These are phyloP conservation scores for Alauda arvensis DNA, from an alignment of 2,797 vertebrate species.

Conservation along the genomic window DNA sequence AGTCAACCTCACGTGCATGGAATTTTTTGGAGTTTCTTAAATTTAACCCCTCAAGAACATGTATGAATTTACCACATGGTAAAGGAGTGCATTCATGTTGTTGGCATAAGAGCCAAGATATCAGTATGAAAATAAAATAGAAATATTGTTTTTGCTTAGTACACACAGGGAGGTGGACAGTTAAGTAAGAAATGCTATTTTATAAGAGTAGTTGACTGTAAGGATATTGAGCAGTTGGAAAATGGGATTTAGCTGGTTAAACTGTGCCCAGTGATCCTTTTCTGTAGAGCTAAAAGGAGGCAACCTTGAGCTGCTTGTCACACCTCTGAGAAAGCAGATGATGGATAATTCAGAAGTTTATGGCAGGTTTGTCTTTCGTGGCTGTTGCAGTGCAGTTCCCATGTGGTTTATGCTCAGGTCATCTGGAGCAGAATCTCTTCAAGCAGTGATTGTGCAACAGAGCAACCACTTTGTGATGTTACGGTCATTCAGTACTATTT, in stretches of 20 bases:
- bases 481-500: background rate
- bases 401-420: background rate
- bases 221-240: background rate
- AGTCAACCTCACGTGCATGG: background rate
- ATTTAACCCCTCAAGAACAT: background rate
- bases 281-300: background rate
- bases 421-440: background rate
- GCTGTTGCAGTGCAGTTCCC: background rate
- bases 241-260: background rate
- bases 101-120: background rate
- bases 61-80: background rate
- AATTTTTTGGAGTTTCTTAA: background rate
- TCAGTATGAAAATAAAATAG: background rate
- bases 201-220: background rate
- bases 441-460: background rate
- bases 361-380: background rate
- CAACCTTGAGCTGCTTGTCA: background rate
- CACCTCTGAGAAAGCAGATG: background rate
- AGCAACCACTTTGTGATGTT: background rate
- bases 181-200: background rate
- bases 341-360: background rate
- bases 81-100: background rate
- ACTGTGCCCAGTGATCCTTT: background rate
- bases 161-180: background rate
- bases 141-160: background rate